Evolutionary conservation across 2,797 vertebrate genomes (phyloP), one percentile per base, ranked within the genome.

Genomic region (Ctenochaetus hawaiiensis): DNA sequence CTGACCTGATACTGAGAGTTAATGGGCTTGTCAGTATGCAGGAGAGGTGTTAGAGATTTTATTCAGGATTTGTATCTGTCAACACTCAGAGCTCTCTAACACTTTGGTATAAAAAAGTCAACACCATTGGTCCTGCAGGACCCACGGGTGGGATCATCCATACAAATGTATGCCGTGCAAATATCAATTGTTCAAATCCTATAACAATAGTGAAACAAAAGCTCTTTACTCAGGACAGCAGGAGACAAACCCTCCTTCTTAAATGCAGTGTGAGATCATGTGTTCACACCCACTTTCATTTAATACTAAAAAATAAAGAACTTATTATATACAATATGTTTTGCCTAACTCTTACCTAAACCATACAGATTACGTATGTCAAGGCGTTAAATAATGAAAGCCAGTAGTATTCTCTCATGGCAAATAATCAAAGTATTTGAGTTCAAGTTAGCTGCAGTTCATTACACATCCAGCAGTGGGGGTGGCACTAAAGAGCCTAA

Each of bases 1-100:
- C 63, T 66, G 66, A 54, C 70, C 61, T 51, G 49, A 30, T 20
- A 34, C 45, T 41, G 67, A 59, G 59, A 57, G 41, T 48, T 81
- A 82, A 77, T 79, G 43, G 51, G 60, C 69, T 65, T 53, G 20
- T 82, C 75, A 60, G 30, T 66, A 77, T 81, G 72, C 72, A 53
- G 69, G 18, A 37, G 68, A 52, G 22, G 51, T 75, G 61, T 45
- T 67, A 18, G 16, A 44, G 37, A 49, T 63, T 77, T 65, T 52
- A 52, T 47, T n/a, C 51, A 65, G 72, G 75, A 81, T 81, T 72
- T 72, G 58, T 77, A 68, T 67, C 73, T 2, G 7, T 77, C 77
- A 72, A 54, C 63, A 51, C 71, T 43, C 47, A 43, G 20, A 67
- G 20, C 47, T 80, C 49, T 71, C 44, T 43, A 30, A 60, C 45